phyloP scores from a whole-genome alignment of 1,140 invertebrate genomes.

The Macrobrachium rosenbergii region DNA sequence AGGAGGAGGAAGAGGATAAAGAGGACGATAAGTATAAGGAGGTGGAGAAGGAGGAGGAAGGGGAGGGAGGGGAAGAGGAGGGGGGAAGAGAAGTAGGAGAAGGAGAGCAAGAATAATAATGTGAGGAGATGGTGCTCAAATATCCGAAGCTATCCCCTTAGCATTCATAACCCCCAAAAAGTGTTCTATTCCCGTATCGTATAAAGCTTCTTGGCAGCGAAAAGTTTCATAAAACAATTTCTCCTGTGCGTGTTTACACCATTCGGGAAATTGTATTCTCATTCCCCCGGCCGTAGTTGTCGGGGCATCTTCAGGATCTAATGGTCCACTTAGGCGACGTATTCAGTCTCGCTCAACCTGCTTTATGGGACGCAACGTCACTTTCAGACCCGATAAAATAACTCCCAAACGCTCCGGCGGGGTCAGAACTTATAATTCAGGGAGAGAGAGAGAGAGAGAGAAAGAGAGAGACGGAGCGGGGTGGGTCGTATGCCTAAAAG shows the following conservation, averaged over 20 bases:
- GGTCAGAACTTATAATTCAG: constrained; percentile 53
- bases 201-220: constrained; percentile 54
- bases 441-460: not conserved
- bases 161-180: constrained; percentile 43
- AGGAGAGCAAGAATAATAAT: too few species aligned
- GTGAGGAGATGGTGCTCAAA: not conserved
- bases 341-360: constrained; percentile 59
- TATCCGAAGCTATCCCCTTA: constrained; percentile 33
- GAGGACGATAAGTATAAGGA: too few species aligned
- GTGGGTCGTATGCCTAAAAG: constrained; percentile 5
- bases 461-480: constrained; percentile 1
- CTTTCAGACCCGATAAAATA: constrained; percentile 57
- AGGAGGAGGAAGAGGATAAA: too few species aligned
- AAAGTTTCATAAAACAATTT: constrained; percentile 63
- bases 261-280: constrained; percentile 61
- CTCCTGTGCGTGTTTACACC: constrained; percentile 60
- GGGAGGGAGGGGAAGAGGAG: too few species aligned
- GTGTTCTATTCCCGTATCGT: constrained; percentile 59
- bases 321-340: constrained; percentile 58
- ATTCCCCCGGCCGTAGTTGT: constrained; percentile 58
- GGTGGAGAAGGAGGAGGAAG: too few species aligned
- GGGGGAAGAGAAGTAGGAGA: too few species aligned
- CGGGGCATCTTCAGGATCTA: constrained; percentile 54
- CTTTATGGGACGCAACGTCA: constrained; percentile 60
- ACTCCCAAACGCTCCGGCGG: constrained; percentile 50